These are phyloP conservation scores for Epinotia demarniana DNA, from an alignment of 2,888 invertebrate species.

Conservation along the genomic window DNA sequence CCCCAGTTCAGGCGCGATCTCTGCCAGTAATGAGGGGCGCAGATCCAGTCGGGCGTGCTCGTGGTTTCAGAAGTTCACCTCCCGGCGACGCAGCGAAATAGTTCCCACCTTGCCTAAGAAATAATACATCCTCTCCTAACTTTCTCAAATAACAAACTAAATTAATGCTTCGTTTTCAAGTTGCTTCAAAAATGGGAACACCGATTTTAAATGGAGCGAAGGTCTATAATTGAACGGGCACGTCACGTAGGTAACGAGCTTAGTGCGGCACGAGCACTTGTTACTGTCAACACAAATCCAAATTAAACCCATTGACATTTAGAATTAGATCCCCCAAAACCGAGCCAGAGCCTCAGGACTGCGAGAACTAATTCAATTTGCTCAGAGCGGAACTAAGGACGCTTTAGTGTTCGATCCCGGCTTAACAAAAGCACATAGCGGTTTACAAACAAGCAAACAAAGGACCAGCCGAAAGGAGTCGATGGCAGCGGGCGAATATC, in stretches of 20 bases:
- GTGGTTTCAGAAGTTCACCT: constrained; percentile 19
- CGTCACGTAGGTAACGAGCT: constrained; percentile 34
- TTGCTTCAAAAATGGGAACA: constrained; percentile 9
- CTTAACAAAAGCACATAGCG: constrained; percentile 66
- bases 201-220: constrained; percentile 7
- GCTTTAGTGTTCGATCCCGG: constrained; percentile 54
- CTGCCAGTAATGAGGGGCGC: constrained; percentile 18
- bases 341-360: constrained; percentile 44
- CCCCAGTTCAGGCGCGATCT: neutral
- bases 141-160: constrained; percentile 11
- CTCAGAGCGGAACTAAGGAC: constrained; percentile 64
- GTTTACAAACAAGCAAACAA: constrained; percentile 61
- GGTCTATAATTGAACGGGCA: constrained; percentile 28
- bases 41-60: constrained; percentile 4
- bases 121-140: constrained; percentile 16
- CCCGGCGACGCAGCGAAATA: constrained; percentile 14
- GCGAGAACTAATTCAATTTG: constrained; percentile 68
- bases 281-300: constrained; percentile 64
- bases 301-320: constrained; percentile 77
- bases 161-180: constrained; percentile 22
- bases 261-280: constrained; percentile 35
- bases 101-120: constrained; percentile 30
- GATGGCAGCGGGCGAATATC: constrained; percentile 20
- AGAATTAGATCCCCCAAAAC: constrained; percentile 67
- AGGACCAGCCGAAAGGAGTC: constrained; percentile 51